Evolutionary conservation across 2,113 vertebrate species (phyloP).

Genomic region (Peromyscus californicus): DNA sequence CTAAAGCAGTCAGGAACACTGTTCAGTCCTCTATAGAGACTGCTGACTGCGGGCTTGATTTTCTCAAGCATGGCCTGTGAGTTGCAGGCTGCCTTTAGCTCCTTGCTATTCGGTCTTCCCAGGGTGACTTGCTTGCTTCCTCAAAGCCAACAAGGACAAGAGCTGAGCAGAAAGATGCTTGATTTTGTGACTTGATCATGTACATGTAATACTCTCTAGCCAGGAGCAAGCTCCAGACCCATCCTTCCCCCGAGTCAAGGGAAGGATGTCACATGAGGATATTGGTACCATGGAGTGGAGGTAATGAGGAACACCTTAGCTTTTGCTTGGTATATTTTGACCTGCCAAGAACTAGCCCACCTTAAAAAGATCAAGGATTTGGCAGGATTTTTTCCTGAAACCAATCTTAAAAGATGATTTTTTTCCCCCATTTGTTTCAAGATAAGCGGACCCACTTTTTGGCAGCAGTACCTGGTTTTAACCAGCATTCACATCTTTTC

Average conservation of each 20-base stretch:
- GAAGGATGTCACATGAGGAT: not conserved
- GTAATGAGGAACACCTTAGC: not conserved
- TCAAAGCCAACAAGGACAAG: not conserved
- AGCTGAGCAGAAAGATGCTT: not conserved
- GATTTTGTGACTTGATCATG: not conserved
- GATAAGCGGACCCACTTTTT: not conserved
- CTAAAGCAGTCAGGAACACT: not conserved
- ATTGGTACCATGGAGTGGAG: not conserved
- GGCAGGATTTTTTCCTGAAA: not conserved
- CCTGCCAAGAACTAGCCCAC: not conserved
- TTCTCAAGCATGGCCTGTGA: not conserved
- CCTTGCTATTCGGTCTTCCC: not conserved
- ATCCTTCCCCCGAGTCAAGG: not conserved
- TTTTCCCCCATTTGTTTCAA: not conserved
- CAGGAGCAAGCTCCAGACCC: not conserved
- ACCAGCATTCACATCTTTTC: conserved; percentile 6
- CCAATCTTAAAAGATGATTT: not conserved
- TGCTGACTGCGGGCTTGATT: not conserved
- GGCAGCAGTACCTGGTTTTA: not conserved
- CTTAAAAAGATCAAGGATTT: conserved; percentile 23
- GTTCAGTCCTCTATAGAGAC: not conserved
- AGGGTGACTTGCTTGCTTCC: not conserved
- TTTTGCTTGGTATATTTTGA: not conserved
- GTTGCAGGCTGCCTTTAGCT: not conserved
- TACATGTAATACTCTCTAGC: not conserved